Evolutionary conservation across 2,113 vertebrate genomes (phyloP).

Genomic region (Atrichornis clamosus): DNA sequence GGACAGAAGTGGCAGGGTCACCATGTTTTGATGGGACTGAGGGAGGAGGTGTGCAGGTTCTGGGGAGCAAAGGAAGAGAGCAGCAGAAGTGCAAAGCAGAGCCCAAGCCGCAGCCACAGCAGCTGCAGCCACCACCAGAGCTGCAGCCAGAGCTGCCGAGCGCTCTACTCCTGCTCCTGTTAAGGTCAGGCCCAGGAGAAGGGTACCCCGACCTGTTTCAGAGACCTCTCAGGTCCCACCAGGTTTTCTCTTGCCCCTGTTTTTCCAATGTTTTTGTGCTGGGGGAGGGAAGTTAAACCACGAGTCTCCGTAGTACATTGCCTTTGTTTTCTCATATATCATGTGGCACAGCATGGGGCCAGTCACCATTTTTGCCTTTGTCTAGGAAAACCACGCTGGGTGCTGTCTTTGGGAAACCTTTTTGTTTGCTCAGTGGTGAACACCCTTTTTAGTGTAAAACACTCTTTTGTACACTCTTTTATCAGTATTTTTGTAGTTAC

Average conservation of each 20-base stretch:
- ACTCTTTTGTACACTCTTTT: not conserved
- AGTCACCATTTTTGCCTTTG: not conserved
- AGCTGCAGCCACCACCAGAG: not conserved
- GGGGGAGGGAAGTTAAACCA: not conserved
- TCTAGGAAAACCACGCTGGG: not conserved
- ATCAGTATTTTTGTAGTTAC: not conserved
- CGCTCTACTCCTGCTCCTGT: not conserved
- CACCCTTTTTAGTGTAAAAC: not conserved
- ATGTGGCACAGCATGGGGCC: not conserved
- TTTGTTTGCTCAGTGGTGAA: not conserved
- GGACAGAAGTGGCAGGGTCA: no score
- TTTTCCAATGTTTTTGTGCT: not conserved
- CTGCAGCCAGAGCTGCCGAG: accelerated
- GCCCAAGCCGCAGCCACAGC: not conserved
- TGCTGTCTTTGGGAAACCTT: not conserved
- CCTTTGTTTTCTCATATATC: not conserved
- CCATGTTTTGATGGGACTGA: not conserved
- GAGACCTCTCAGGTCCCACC: not conserved
- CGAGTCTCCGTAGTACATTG: not conserved
- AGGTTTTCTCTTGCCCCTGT: not conserved
- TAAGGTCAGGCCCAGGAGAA: not conserved
- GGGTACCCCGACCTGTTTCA: not conserved
- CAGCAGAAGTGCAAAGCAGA: accelerated
- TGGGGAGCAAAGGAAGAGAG: not conserved
- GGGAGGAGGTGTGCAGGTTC: not conserved